Conservation (phyloP, 2,888 invertebrate species). For the Lissonota sp. region DNA sequence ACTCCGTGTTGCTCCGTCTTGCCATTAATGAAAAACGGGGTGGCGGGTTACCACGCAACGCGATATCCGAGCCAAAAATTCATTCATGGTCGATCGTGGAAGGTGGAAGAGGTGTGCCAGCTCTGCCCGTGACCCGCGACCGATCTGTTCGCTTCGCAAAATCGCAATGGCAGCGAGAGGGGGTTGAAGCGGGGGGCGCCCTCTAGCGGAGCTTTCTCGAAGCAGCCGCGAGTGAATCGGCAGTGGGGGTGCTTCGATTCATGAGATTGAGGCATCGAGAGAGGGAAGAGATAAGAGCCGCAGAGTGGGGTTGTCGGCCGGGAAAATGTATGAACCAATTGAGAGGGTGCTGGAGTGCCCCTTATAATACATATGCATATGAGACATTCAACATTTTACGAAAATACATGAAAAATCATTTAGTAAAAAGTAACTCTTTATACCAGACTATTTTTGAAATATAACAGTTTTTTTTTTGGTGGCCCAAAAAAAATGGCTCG, state of each 20-base stretch:
- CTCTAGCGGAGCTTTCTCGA: not conserved
- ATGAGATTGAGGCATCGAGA: conserved; percentile 43
- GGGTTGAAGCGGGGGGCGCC: not conserved
- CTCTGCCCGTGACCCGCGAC: too few relatives aligned
- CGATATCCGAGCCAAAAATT: conserved; percentile 59
- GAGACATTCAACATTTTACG: not conserved
- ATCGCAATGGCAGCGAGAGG: conserved; percentile 7
- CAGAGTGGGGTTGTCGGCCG: conserved; percentile 41
- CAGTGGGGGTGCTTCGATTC: conserved; percentile 41
- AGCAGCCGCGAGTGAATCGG: conserved; percentile 19
- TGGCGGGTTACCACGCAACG: conserved; percentile 39
- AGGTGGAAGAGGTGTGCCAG: too few relatives aligned
- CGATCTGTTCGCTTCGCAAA: too few relatives aligned
- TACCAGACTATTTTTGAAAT: too few relatives aligned
- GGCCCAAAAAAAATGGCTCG: too few relatives aligned
- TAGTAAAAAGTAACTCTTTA: too few relatives aligned
- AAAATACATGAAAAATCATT: conserved; percentile 5
- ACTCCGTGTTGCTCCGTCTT: too few relatives aligned
- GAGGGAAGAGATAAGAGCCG: conserved; percentile 32
- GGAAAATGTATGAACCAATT: conserved; percentile 21
- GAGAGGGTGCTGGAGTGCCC: conserved; percentile 7
- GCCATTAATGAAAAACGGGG: not conserved
- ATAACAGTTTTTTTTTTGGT: too few relatives aligned
- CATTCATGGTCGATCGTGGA: conserved; percentile 63
- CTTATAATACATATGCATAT: not conserved